These are phyloP conservation scores for Metridium senile DNA, from an alignment of 92 coral and sea anemone genomes.

Conservation along the genomic window DNA sequence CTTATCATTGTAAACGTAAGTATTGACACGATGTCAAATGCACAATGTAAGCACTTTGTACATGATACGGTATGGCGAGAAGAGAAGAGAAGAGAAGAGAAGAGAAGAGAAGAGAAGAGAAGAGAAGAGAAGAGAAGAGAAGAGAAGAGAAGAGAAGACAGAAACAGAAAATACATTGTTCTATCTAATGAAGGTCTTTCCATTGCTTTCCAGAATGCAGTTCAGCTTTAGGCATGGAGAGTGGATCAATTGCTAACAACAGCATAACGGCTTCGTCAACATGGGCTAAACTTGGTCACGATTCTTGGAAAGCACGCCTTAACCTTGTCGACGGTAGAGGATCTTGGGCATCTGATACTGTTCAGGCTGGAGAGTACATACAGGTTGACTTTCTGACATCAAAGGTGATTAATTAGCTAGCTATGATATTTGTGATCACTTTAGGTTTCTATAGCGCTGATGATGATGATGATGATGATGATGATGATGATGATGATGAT, in stretches of 20 bases:
- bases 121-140: slow-evolving; percentile 21
- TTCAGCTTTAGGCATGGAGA: background rate
- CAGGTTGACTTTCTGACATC: background rate
- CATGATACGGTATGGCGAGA: too few relatives aligned
- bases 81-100: slow-evolving; percentile 23
- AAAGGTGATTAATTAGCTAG: background rate
- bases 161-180: background rate
- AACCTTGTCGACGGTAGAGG: background rate
- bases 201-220: background rate
- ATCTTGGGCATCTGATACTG: background rate
- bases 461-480: too few relatives aligned
- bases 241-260: background rate
- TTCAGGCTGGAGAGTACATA: background rate
- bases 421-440: too few relatives aligned
- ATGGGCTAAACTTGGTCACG: background rate
- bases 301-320: background rate
- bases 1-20: slow-evolving; percentile 1
- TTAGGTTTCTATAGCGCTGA: too few relatives aligned
- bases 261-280: background rate
- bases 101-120: slow-evolving; percentile 22
- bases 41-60: too few relatives aligned
- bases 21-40: too few relatives aligned
- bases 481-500: too few relatives aligned
- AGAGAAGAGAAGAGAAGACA: slow-evolving; percentile 20
- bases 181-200: too few relatives aligned